Evolutionary conservation across 1,140 invertebrate species (phyloP).

Genomic region (Diorhabda sublineata): DNA sequence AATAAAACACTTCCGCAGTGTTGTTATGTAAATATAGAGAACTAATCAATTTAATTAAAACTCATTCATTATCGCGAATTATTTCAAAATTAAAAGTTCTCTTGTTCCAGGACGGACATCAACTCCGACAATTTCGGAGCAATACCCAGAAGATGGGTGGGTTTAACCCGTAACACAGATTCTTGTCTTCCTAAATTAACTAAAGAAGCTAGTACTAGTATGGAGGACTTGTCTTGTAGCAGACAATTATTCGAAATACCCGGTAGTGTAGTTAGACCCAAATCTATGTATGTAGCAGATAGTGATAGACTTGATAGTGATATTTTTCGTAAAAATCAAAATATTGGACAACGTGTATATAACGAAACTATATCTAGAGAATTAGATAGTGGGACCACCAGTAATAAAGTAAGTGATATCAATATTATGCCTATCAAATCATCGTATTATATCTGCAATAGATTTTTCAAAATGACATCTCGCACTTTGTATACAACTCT

Average conservation of each 20-base stretch:
- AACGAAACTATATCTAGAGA: not conserved
- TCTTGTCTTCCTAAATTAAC: constrained; percentile 34
- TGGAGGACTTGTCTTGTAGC: constrained; percentile 48
- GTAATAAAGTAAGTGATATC: not conserved
- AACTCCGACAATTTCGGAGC: constrained; percentile 24
- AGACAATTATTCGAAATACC: constrained; percentile 46
- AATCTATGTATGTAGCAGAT: constrained; percentile 42
- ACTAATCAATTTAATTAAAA: no score
- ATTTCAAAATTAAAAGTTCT: not conserved
- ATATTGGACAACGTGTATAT: not conserved
- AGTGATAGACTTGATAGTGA: constrained; percentile 20
- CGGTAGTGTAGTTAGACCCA: constrained; percentile 48
- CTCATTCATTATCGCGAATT: no score
- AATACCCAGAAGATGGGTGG: constrained; percentile 38
- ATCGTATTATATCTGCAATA: no score
- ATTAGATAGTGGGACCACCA: constrained; percentile 4
- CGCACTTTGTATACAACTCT: no score
- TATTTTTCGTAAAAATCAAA: constrained; percentile 13
- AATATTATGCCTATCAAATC: no score
- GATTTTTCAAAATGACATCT: no score
- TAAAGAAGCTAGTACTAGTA: constrained; percentile 49
- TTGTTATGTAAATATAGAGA: not conserved
- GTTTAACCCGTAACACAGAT: constrained; percentile 21
- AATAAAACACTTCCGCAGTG: not conserved
- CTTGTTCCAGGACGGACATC: constrained; percentile 23